Conservation (phyloP, 2,888 invertebrate genomes). For the Meteorus cinctellus region DNA sequence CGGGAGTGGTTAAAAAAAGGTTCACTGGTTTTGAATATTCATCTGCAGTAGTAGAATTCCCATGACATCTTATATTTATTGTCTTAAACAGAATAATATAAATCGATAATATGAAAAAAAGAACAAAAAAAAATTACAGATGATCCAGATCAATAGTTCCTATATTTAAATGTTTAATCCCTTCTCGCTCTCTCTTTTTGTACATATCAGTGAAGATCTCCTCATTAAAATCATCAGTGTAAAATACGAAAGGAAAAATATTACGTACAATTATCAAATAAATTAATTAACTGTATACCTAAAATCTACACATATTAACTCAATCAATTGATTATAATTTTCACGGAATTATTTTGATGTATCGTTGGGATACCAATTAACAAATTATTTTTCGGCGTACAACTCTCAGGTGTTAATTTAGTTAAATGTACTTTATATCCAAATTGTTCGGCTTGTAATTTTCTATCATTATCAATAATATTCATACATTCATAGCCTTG, state of each 20-base stretch:
- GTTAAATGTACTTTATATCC: constrained; percentile 86
- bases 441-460: constrained; percentile 81
- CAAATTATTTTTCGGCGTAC: constrained; percentile 95
- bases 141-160: constrained; percentile 56
- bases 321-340: background rate
- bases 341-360: background rate
- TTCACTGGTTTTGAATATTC: background rate
- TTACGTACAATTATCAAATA: background rate
- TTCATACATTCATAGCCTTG: constrained; percentile 92
- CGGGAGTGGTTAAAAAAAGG: background rate
- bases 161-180: constrained; percentile 55
- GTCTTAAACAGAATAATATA: constrained; percentile 14
- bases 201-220: constrained; percentile 54
- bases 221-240: constrained; percentile 44
- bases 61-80: background rate
- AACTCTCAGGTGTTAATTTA: constrained; percentile 85
- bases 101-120: background rate
- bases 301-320: background rate
- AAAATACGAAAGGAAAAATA: constrained; percentile 9
- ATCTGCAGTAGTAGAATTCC: background rate
- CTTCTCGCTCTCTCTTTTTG: constrained; percentile 43
- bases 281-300: constrained; percentile 1
- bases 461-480: constrained; percentile 90
- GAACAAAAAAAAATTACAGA: constrained; percentile 30
- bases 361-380: constrained; percentile 79